Percentiles rank a stretch among this genome's conserved stretches.
These are phyloP conservation scores for Acromyrmex echinatior DNA, from an alignment of 1,140 invertebrate genomes.

Conservation along the genomic window DNA sequence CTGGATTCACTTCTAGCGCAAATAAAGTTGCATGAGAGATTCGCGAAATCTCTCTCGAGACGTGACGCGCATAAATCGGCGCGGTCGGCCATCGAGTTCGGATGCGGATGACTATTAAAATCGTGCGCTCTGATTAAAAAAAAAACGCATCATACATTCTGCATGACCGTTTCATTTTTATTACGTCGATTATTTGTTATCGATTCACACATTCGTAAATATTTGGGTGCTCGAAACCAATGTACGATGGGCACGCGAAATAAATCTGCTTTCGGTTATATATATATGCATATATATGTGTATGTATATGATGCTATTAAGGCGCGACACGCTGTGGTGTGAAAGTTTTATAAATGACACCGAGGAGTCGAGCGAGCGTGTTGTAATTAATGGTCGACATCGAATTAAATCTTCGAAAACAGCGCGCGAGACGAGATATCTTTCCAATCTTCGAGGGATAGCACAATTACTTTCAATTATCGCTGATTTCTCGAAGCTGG, in stretches of 20 bases:
- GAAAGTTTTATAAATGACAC: constrained; percentile 42
- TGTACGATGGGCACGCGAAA: background rate
- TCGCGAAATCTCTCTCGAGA: constrained; percentile 20
- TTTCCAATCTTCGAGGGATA: background rate
- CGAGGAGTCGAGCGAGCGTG: background rate
- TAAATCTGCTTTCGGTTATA: background rate
- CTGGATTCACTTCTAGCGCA: constrained; percentile 35
- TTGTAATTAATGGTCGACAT: constrained; percentile 38
- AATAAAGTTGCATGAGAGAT: constrained; percentile 50
- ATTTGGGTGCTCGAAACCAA: background rate
- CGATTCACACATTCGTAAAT: constrained; percentile 9
- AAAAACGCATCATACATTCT: background rate
- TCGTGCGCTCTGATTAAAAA: background rate
- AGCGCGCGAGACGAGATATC: background rate
- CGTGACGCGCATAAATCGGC: constrained; percentile 32
- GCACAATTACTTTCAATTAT: constrained; percentile 56
- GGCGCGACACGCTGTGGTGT: background rate
- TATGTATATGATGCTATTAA: constrained; percentile 16
- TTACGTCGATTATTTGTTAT: background rate
- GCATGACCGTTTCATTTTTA: background rate
- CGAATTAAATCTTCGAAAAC: constrained; percentile 50
- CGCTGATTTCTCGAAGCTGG: background rate
- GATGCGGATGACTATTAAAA: constrained; percentile 9
- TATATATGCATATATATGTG: too few relatives aligned
- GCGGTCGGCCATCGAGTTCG: background rate